These are phyloP conservation scores for Euzetes globulus DNA, from an alignment of 2,888 invertebrate species.

Conservation along the genomic window DNA sequence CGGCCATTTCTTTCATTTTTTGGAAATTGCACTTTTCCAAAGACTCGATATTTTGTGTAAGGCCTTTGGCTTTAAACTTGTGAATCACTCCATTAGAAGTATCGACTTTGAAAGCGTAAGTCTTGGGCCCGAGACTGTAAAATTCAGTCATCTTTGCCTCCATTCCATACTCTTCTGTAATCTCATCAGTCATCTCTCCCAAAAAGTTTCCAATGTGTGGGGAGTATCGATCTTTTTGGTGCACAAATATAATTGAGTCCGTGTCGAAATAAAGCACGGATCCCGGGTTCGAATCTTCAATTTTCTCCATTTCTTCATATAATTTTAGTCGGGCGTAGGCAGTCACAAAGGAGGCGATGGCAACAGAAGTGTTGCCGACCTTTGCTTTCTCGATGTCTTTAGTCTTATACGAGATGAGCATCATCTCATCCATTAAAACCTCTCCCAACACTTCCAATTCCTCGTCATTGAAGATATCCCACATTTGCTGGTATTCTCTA, in stretches of 20 bases:
- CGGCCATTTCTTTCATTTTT: no score
- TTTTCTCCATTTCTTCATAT: not conserved
- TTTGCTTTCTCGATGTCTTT: not conserved
- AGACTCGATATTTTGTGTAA: no score
- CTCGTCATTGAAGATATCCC: not conserved
- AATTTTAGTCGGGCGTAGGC: not conserved
- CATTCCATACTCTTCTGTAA: slow-evolving; percentile 41
- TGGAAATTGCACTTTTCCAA: no score
- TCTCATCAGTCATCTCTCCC: slow-evolving; percentile 47
- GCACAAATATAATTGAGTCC: slow-evolving; percentile 46
- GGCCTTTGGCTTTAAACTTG: not conserved
- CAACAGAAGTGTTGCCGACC: not conserved
- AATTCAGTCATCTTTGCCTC: slow-evolving; percentile 44
- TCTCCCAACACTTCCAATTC: not conserved
- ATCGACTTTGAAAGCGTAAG: slow-evolving; percentile 44
- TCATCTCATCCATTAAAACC: not conserved
- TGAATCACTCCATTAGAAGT: not conserved
- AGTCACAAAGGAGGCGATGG: not conserved
- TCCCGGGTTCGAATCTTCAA: not conserved
- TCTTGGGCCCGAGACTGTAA: slow-evolving; percentile 46
- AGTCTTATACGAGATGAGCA: not conserved
- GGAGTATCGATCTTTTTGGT: no score
- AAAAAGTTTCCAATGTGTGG: no score
- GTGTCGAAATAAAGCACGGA: slow-evolving; percentile 46
- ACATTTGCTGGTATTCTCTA: not conserved